Evolutionary conservation across 2,113 vertebrate species (phyloP).

Genomic region (Cervus canadensis): DNA sequence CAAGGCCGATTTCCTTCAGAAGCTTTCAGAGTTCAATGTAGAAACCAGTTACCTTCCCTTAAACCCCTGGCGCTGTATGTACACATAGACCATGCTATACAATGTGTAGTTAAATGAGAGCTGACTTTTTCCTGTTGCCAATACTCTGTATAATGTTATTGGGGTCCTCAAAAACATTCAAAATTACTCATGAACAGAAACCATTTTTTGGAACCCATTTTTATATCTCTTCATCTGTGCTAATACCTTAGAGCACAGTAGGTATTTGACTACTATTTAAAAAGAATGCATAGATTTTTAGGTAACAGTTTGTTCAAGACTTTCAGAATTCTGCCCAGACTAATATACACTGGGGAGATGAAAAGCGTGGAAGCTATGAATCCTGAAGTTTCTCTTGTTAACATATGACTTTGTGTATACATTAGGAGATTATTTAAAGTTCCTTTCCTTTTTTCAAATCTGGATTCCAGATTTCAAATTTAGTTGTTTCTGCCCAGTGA

Average conservation of each 20-base stretch:
- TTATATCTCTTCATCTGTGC: background rate
- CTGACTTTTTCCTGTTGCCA: background rate
- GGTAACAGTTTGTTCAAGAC: background rate
- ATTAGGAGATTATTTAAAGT: background rate
- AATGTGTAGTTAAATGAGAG: background rate
- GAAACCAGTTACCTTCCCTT: background rate
- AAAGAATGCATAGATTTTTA: background rate
- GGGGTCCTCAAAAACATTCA: background rate
- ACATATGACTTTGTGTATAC: background rate
- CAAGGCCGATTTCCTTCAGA: background rate
- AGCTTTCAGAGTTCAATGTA: background rate
- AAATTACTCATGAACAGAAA: background rate
- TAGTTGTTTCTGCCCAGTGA: background rate
- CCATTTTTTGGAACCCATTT: background rate
- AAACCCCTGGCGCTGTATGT: fast-evolving
- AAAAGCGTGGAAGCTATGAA: background rate
- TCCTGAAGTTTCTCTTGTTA: background rate
- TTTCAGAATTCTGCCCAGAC: background rate
- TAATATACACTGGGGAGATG: background rate
- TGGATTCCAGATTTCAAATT: background rate
- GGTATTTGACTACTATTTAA: background rate
- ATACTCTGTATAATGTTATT: background rate
- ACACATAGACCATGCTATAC: fast-evolving
- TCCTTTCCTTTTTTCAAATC: background rate
- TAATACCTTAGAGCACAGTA: background rate